Evolutionary conservation across 2,797 vertebrate species (phyloP).

Genomic region (Malacoctenus gilli): DNA sequence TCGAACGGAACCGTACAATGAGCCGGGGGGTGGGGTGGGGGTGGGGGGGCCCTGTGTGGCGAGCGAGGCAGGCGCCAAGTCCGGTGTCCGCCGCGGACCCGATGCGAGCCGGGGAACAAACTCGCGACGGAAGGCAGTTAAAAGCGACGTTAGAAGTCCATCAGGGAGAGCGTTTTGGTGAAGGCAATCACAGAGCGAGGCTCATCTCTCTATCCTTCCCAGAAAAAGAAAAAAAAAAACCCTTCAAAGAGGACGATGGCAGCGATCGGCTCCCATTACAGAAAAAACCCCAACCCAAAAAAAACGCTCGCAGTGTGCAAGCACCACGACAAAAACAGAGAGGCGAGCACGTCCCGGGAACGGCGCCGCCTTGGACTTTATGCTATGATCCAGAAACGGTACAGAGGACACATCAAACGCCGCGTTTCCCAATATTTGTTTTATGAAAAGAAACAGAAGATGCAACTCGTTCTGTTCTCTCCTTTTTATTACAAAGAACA

Average conservation of each 20-base stretch:
- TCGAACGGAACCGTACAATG: conserved; percentile 41
- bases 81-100: conserved; percentile 47
- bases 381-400: conserved; percentile 2
- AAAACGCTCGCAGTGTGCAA: conserved; percentile 10
- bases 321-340: conserved; percentile 2
- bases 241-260: conserved; percentile 24
- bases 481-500: conserved; percentile 7
- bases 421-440: conserved; percentile 2
- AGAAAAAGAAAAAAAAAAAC: too few species aligned
- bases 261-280: conserved; percentile 9
- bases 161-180: conserved; percentile 30
- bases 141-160: conserved; percentile 45
- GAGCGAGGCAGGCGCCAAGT: conserved; percentile 53
- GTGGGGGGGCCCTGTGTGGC: too few species aligned
- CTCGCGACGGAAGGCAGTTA: conserved; percentile 50
- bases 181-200: conserved; percentile 30
- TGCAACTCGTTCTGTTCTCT: too few species aligned
- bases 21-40: too few species aligned
- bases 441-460: conserved; percentile 16
- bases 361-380: conserved; percentile 11
- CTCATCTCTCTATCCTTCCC: conserved; percentile 31
- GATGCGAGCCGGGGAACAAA: conserved; percentile 46
- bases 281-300: too few species aligned
- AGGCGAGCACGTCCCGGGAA: conserved; percentile 1
- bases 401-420: conserved; percentile 23